Base-by-base conservation (phyloP, 2,113 vertebrate genomes). In the Clarias gariepinus region DNA sequence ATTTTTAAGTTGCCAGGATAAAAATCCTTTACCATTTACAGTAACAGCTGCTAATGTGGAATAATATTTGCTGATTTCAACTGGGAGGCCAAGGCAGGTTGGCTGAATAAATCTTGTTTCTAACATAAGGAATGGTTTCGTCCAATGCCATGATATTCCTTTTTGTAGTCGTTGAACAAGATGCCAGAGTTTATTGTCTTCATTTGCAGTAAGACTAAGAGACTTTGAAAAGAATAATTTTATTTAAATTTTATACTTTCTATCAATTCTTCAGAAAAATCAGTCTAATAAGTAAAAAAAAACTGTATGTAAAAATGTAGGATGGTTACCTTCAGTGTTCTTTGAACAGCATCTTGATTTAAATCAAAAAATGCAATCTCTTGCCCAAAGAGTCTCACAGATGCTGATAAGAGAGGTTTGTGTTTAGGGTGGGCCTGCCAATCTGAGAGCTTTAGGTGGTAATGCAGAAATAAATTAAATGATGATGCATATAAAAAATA, bases 31-130 rank as follows among this genome's bases (percentile, higher is more conserved):
- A 95, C 95, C 94, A 41, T 95, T 95, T n/a, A 93, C 80, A 52
- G 88, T 93, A 57, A 94, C 69, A 1, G 76, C 92, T 41, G 80
- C 92, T 55, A 95, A 0, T 3, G 84, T 1, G 11, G 92, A 64
- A 74, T 90, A 94, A 76, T 94, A 94, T 94, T 95, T 95, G 92
- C 93, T 94, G 21, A 95, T 95, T 91, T 96, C 95, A 52, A 92
- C 79, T 19, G 95, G 95, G 4, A 96, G 85, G 69, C 95, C 95
- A 63, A 95, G 88, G 55, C 88, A 91, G 36, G 93, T 94, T 12
- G 95, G 92, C 87, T 94, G 92, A 77, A 94, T 90, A 81, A 92
- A 95, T 78, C 94, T 93, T 53, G 87, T 92, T 88, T 96, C 95
- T 69, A 90, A 66, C 16, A 87, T 88, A 60, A 95, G 81, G 58